Percentiles rank a stretch among this genome's conserved stretches.
Conservation (phyloP, 1,140 invertebrate species). For the Zaprionus davidi region DNA sequence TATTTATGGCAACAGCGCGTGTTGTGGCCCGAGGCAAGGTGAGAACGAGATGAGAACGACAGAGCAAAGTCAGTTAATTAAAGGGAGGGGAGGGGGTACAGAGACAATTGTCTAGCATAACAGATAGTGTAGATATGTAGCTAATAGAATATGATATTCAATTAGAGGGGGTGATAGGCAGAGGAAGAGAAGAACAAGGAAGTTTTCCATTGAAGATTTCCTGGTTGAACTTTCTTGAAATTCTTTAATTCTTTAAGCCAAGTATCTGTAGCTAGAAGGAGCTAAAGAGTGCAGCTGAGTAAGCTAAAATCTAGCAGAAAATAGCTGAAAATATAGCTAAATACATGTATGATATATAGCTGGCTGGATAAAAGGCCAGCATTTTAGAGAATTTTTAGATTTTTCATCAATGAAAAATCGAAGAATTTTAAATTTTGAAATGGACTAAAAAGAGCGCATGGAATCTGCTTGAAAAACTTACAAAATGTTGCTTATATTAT, state of each 20-base stretch:
- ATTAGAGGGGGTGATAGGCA: neutral
- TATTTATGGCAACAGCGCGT: slow-evolving; percentile 14
- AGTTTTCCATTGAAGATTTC: too few species aligned
- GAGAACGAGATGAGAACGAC: neutral
- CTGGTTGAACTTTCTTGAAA: too few species aligned
- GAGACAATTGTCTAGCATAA: neutral
- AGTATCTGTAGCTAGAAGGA: neutral
- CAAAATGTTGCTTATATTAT: too few species aligned
- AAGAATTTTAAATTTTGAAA: too few species aligned
- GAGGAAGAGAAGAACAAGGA: too few species aligned
- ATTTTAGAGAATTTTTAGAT: too few species aligned
- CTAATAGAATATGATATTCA: neutral
- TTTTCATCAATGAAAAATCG: too few species aligned
- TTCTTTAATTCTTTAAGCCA: neutral
- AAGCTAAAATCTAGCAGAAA: neutral
- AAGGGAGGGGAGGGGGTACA: neutral
- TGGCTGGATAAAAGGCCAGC: too few species aligned
- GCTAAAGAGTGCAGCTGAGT: neutral
- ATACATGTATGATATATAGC: neutral
- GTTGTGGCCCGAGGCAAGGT: neutral
- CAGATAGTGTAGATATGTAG: neutral
- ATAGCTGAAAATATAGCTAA: neutral
- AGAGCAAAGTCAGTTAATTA: slow-evolving; percentile 2
- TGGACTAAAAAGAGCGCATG: too few species aligned
- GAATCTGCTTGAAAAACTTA: neutral